Base-by-base conservation (phyloP, 2,113 vertebrate species). In the Oncorhynchus tshawytscha region DNA sequence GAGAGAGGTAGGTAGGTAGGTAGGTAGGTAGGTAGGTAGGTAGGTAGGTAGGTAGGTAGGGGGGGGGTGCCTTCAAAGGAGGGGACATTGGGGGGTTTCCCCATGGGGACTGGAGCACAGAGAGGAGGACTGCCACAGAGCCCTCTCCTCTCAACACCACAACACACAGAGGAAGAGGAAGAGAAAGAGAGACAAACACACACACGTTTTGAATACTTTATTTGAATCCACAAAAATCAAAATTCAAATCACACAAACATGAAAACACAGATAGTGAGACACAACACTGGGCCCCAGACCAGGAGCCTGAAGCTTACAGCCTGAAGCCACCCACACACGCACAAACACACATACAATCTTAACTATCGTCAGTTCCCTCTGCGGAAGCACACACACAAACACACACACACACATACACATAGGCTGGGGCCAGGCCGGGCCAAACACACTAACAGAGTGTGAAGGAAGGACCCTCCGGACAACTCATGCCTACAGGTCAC, bases 51-150 rank as follows among this genome's bases (percentile, higher is more conserved):
- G n/a, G n/a, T n/a, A n/a, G n/a, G n/a, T n/a, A n/a, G 45, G 29
- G 1, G 20, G 60, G 81, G 71, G 74, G 27, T 71, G 78, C 70
- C 78, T 89, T 90, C 78, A 87, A 87, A 89, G 79, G 72, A 79
- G 39, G 72, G 79, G 82, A 78, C 80, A 74, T 81, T 27, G 62
- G 72, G 68, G n/a, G 9, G 22, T n/a, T 22, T 77, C 74, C 80
- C 80, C 67, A 65, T 72, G 75, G 78, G 72, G 66, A 76, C 60
- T 34, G 73, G 59, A 72, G 70, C 72, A 67, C 65, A 75, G 76
- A 48, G 66, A 69, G 72, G 68, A 39, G 57, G 72, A 69, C 34
- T 5, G 67, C 8, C 13, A 20, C 34, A 69, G 5, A 22, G 59
- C n/a, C 6, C 20, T 57, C 16, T 22, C 5, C 59, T 62, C 34